Base-by-base conservation (phyloP, 2,797 vertebrate genomes). In the Heteromormyrus szaboi region DNA sequence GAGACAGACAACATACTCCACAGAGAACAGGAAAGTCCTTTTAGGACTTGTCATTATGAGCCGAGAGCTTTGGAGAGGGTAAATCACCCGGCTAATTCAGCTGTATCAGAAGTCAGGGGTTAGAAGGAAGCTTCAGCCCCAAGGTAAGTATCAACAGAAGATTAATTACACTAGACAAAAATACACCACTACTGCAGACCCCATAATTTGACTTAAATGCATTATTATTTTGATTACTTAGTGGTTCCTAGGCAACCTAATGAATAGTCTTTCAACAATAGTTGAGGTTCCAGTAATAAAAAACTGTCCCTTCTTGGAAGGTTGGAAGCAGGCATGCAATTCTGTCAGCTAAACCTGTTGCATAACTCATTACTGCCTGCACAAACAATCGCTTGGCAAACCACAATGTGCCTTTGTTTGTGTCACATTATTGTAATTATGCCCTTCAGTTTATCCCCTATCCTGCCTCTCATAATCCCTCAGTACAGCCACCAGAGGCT, bases 291-390 rank as follows among this genome's bases (percentile, higher is more conserved):
- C 54, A 83, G 88, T 92, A 90, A 94, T 92, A 46, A 88, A 90
- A 89, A 59, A 50, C 54, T 25, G 68, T 91, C 9, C 89, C 89
- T 86, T 92, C 91, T 92, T 89, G 92, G 89, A 92, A 93, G 91
- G 90, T 95, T 91, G 93, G 93, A 91, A 93, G 91, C 88, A 91
- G 93, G 93, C 93, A 94, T 92, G 91, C 90, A 91, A 93, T 89
- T 68, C 19, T 90, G 83, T 89, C 3, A 68, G 89, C 91, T 93
- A 91, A 93, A 92, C 91, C 85, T 4, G 62, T 90, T 86, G 62
- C 83, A 89, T 94, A 95, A 94, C 89, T 17, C 17, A 65, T 86
- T 86, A 81, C 33, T 85, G 89, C 37, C 72, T 44, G 46, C 2
- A 44, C 72, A 89, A 90, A 90, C 85, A 90, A 90, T 90, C 11